Evolutionary conservation across 2,888 invertebrate species (phyloP), one percentile per base, ranked within the genome.

Genomic region (Subacronicta megacephala): DNA sequence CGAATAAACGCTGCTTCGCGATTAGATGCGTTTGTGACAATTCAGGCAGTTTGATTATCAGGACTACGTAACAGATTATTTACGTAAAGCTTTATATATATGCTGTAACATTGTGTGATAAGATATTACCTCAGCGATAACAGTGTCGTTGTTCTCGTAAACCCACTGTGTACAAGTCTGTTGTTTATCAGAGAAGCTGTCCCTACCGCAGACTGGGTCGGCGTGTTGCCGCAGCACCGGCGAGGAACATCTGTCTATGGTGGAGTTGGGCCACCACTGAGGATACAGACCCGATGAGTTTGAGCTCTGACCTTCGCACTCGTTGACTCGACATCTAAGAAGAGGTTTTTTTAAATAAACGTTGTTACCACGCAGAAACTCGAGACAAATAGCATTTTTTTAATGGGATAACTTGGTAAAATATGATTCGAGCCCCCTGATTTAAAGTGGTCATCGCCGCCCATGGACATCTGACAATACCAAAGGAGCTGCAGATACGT

Each of bases 81-180:
- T 23, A 23, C 23, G 7, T 7, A 23, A 7, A 7, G 23, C 4
- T 18, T 18, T 23, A 23, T 23, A 23, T 7, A 29, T 12, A 29
- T 29, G 12, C 12, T 12, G 29, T 29, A 20, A 17, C 3, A 7
- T 6, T 38, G 33, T 43, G 3, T 12, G 40, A 44, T n/a, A 9
- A 40, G 9, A 33, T 29, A 0, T 66, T 77, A 92, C 92, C 81
- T 82, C 88, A 20, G 89, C 83, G 6, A 92, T 75, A 15, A 90
- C 81, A n/a, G 89, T 88, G 33, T 90, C 63, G 29, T 88, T 80
- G 12, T 63, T 85, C 62, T 90, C 90, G 50, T 92, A 92, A 0
- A 92, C 72, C 90, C 90, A 92, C 1, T 84, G 77, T 0, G 76
- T 72, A 45, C 92, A 92, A 0, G 64, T 50, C 9, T 69, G 81